Conservation (phyloP, 2,113 vertebrate species). For the Vulpes vulpes region DNA sequence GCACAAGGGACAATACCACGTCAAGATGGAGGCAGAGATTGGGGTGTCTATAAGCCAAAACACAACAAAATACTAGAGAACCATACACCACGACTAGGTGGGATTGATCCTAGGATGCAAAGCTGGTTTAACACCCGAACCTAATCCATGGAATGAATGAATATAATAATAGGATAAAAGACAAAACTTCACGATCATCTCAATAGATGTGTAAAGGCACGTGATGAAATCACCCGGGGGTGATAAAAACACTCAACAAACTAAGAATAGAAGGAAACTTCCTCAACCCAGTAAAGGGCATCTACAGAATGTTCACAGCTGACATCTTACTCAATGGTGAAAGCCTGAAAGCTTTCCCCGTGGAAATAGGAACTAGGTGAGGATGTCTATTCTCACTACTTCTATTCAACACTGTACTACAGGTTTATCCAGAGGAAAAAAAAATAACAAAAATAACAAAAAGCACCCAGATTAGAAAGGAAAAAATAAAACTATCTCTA, state of each 20-base stretch:
- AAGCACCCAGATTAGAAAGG: not conserved
- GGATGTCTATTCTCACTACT: not conserved
- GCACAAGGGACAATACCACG: fast-evolving
- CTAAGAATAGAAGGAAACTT: not conserved
- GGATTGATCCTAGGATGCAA: not conserved
- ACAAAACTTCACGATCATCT: not conserved
- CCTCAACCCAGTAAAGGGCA: not conserved
- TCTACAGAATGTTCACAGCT: not conserved
- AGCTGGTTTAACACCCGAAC: not conserved
- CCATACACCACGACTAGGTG: not conserved
- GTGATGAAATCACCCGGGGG: not conserved
- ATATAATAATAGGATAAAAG: not conserved
- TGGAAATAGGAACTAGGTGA: not conserved
- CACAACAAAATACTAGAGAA: not conserved
- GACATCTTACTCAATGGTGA: not conserved
- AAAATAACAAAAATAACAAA: not conserved
- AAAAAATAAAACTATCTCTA: not conserved
- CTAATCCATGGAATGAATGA: not conserved
- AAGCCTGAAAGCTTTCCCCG: not conserved
- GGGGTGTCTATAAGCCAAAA: not conserved
- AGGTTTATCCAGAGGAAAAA: not conserved
- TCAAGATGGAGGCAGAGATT: not conserved
- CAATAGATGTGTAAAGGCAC: not conserved
- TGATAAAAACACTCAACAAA: not conserved
- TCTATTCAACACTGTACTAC: not conserved